These are phyloP conservation scores for Phoenicopterus ruber DNA, from an alignment of 2,113 vertebrate species.

Conservation along the genomic window DNA sequence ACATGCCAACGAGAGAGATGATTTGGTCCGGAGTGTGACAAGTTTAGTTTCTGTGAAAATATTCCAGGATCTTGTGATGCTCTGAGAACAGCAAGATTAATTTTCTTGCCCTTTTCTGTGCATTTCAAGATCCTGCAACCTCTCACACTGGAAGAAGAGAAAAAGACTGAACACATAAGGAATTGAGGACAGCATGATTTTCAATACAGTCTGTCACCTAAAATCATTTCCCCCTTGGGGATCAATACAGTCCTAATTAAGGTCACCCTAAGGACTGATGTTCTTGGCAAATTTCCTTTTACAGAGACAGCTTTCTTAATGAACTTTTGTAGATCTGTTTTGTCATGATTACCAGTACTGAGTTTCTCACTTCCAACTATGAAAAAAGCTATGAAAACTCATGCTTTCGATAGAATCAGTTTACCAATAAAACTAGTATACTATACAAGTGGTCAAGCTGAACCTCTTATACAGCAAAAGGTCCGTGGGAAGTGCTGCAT, in stretches of 20 bases:
- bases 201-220: neutral
- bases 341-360: neutral
- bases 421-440: neutral
- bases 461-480: neutral
- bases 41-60: neutral
- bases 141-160: neutral
- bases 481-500: neutral
- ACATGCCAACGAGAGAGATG: accelerated
- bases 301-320: neutral
- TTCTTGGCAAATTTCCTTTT: neutral
- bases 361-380: neutral
- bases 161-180: neutral
- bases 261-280: neutral
- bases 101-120: neutral
- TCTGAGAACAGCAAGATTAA: neutral
- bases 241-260: neutral
- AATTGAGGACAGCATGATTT: neutral
- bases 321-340: neutral
- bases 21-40: neutral
- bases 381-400: neutral
- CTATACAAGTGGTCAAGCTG: neutral
- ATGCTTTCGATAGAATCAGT: neutral
- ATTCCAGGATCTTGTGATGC: neutral
- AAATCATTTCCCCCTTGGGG: neutral
- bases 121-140: neutral